Evolutionary conservation across 2,113 vertebrate genomes (phyloP).

Genomic region (Aspidoscelis tigris): DNA sequence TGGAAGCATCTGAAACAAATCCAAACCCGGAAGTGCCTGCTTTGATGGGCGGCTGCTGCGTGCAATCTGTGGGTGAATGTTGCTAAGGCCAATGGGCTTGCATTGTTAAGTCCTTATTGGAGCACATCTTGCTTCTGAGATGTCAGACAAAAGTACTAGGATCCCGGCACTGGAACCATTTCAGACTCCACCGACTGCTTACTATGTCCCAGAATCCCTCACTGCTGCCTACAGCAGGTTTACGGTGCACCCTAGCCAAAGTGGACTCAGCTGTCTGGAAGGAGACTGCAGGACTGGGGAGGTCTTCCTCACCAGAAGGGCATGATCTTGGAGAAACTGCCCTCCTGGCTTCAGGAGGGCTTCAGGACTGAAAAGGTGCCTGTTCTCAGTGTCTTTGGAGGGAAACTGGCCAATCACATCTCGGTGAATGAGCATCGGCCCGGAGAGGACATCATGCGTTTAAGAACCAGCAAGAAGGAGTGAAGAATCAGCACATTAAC

Average conservation of each 20-base stretch:
- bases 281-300: conserved; percentile 90
- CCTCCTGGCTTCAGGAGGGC: conserved; percentile 80
- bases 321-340: conserved; percentile 86
- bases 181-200: conserved; percentile 81
- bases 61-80: too few relatives aligned
- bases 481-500: too few relatives aligned
- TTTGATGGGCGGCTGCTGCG: too few relatives aligned
- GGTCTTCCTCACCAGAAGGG: conserved; percentile 86
- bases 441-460: conserved; percentile 87
- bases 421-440: conserved; percentile 90
- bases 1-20: too few relatives aligned
- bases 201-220: conserved; percentile 89
- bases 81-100: not conserved
- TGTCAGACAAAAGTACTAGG: conserved; percentile 51
- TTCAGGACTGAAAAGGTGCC: conserved; percentile 82
- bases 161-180: conserved; percentile 61
- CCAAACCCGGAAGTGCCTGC: too few relatives aligned
- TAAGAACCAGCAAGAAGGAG: too few relatives aligned
- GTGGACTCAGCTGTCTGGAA: conserved; percentile 88
- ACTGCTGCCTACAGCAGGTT: conserved; percentile 72
- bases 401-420: conserved; percentile 86
- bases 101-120: too few relatives aligned
- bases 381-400: conserved; percentile 80
- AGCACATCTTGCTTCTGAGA: not conserved
- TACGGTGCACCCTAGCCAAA: conserved; percentile 88